Conservation (phyloP, 1,140 invertebrate species). For the Solenopsis invicta region DNA sequence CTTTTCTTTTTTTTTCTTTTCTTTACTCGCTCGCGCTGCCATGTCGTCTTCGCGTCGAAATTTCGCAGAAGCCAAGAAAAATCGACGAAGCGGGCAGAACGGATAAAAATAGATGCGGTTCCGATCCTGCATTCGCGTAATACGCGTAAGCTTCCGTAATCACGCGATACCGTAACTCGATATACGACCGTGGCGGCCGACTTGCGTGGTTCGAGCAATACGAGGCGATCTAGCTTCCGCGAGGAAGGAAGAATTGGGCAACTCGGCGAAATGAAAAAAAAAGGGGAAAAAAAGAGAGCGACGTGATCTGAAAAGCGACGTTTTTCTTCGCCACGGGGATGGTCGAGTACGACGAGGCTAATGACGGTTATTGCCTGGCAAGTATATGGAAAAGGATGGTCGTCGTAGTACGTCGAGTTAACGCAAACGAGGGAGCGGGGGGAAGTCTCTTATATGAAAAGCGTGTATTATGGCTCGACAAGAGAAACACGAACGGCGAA, state of each 20-base stretch:
- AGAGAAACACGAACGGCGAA: constrained; percentile 31
- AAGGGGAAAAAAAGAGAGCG: constrained; percentile 26
- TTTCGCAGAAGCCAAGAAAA: constrained; percentile 6
- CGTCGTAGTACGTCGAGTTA: constrained; percentile 34
- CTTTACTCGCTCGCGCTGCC: not conserved
- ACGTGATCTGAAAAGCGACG: not conserved
- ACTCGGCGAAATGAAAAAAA: constrained; percentile 38
- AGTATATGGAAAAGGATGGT: constrained; percentile 45
- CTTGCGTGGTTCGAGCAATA: not conserved
- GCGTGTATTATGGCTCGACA: constrained; percentile 24
- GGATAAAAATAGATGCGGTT: constrained; percentile 38
- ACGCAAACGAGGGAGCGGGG: constrained; percentile 15
- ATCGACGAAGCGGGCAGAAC: not conserved
- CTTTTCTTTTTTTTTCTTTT: too few species aligned
- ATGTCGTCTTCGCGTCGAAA: not conserved
- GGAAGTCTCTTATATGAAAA: constrained; percentile 23
- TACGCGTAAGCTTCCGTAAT: constrained; percentile 31
- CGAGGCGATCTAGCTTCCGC: not conserved
- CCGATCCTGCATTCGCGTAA: constrained; percentile 8
- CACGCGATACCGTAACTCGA: constrained; percentile 33
- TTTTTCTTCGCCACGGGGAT: constrained; percentile 9
- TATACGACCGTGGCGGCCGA: constrained; percentile 2
- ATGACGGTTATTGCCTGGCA: constrained; percentile 26
- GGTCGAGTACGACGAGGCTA: not conserved
- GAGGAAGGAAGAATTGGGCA: constrained; percentile 18